Evolutionary conservation across 2,888 invertebrate genomes (phyloP).

Genomic region (Drosophila niveifrons): DNA sequence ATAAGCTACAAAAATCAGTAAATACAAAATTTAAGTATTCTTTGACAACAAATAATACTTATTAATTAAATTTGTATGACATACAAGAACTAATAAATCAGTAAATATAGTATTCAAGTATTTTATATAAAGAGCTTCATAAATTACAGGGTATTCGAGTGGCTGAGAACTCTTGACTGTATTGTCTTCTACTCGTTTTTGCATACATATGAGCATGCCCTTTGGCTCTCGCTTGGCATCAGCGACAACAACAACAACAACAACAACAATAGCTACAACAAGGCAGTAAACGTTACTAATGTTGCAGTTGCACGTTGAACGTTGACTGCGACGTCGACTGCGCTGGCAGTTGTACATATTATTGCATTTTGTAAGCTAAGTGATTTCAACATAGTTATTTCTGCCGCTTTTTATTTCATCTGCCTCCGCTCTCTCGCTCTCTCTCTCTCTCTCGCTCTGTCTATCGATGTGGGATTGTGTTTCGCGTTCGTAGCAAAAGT

Average conservation of each 20-base stretch:
- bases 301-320: constrained; percentile 50
- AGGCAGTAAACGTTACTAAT: constrained; percentile 68
- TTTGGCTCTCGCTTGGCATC: constrained; percentile 49
- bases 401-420: constrained; percentile 56
- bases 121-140: neutral
- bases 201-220: constrained; percentile 43
- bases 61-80: no score
- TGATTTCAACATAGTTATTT: constrained; percentile 70
- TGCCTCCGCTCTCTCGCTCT: constrained; percentile 7
- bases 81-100: no score
- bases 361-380: constrained; percentile 70
- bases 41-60: no score
- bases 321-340: constrained; percentile 25
- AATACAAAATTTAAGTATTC: no score
- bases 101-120: no score
- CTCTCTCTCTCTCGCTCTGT: neutral
- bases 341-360: constrained; percentile 48
- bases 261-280: constrained; percentile 48
- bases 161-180: neutral
- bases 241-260: constrained; percentile 14
- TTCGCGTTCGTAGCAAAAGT: constrained; percentile 19
- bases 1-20: no score
- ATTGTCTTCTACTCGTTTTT: constrained; percentile 8
- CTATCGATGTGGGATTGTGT: constrained; percentile 8
- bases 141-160: constrained; percentile 3